Evolutionary conservation across 1,140 invertebrate genomes (phyloP).

Genomic region (Anoplolepis gracilipes): DNA sequence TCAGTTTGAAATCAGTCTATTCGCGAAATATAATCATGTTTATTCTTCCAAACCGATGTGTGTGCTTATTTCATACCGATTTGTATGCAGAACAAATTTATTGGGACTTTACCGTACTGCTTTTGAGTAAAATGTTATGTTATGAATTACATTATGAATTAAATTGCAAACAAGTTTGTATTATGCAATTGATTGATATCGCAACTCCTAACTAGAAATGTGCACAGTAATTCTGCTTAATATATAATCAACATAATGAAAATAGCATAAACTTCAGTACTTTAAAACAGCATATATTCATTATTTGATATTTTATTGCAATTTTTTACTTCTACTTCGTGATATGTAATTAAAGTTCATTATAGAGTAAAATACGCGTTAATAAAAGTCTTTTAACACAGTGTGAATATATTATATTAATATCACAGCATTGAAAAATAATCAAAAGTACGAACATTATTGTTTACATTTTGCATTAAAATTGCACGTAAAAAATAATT

Average conservation of each 20-base stretch:
- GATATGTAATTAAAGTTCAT: constrained; percentile 26
- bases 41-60: not conserved
- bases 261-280: not conserved
- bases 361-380: not conserved
- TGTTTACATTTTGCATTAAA: too few relatives aligned
- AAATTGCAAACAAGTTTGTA: constrained; percentile 1
- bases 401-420: not conserved
- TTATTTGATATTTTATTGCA: not conserved
- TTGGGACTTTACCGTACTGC: not conserved
- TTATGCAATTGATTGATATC: constrained; percentile 31
- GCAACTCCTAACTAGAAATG: constrained; percentile 14
- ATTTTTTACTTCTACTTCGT: not conserved
- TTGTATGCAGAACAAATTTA: constrained; percentile 11
- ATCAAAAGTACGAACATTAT: not conserved
- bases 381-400: not conserved
- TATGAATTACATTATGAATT: not conserved
- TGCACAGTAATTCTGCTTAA: not conserved
- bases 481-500: too few relatives aligned
- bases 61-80: constrained; percentile 4
- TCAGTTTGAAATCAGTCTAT: not conserved
- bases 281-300: not conserved
- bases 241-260: not conserved
- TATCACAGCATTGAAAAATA: constrained; percentile 15
- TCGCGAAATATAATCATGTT: not conserved
- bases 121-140: constrained; percentile 23